Percentiles rank a stretch among this genome's conserved stretches.
phyloP scores from a whole-genome alignment of 53 echinoderm and acorn worm genomes.

The Paelopatides confundens region DNA sequence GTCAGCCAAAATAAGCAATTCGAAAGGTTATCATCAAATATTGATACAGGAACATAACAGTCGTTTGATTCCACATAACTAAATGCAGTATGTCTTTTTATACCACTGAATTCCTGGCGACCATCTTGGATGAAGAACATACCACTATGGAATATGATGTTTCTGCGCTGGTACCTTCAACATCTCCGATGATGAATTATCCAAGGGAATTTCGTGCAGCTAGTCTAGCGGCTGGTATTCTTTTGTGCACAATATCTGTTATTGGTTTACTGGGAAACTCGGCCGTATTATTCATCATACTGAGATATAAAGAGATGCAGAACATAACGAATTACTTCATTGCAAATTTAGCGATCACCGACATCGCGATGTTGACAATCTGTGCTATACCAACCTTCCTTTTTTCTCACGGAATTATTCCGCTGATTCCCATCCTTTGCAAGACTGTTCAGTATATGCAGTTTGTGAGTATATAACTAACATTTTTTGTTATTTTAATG shows the following conservation, averaged over 20 bases:
- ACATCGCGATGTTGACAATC: conserved; percentile 84
- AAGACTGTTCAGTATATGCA: conserved; percentile 97
- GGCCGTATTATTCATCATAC: conserved; percentile 89
- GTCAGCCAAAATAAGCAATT: no score
- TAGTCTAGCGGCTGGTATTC: neutral
- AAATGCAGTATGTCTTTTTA: neutral
- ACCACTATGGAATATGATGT: neutral
- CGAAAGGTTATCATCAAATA: no score
- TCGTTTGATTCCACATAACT: no score
- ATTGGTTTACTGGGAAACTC: conserved; percentile 90
- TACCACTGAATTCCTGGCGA: neutral
- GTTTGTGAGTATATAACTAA: conserved; percentile 74
- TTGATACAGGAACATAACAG: no score
- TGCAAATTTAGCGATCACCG: conserved; percentile 93
- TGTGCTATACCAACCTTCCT: conserved; percentile 84
- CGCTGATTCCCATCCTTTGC: conserved; percentile 69
- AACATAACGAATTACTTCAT: conserved; percentile 99
- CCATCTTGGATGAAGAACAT: neutral
- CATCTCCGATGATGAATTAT: no score
- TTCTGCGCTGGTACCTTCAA: neutral
- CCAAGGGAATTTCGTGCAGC: neutral
- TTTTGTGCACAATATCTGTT: conserved; percentile 61
- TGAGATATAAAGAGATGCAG: conserved; percentile 94
- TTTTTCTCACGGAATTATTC: neutral
- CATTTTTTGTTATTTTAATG: no score